phyloP scores from a whole-genome alignment of 2,113 vertebrate genomes.

The Pachyramphus minor region DNA sequence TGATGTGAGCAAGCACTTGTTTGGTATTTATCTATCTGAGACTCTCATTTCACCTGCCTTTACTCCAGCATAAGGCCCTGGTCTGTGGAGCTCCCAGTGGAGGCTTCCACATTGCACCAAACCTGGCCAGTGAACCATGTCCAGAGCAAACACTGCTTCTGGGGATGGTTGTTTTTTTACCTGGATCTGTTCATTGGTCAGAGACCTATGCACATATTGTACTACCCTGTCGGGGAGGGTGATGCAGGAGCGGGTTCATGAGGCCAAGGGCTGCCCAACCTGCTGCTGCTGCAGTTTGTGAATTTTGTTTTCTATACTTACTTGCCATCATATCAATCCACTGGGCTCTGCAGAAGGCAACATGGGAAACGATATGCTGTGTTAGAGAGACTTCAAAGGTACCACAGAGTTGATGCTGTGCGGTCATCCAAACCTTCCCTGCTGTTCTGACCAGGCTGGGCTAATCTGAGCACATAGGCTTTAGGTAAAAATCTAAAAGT shows the following conservation, averaged over 20 bases:
- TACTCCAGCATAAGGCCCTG: neutral
- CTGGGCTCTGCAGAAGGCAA: neutral
- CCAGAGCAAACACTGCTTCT: neutral
- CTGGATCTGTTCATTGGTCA: neutral
- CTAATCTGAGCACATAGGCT: neutral
- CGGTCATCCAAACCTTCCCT: neutral
- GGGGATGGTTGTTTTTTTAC: neutral
- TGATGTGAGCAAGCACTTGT: neutral
- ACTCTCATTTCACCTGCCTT: neutral
- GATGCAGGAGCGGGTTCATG: neutral
- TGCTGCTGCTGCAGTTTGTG: neutral
- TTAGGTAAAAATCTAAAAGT: neutral
- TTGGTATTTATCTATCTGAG: neutral
- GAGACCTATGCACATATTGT: rapidly evolving
- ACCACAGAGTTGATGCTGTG: neutral
- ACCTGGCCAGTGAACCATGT: neutral
- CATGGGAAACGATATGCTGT: rapidly evolving
- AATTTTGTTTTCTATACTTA: neutral
- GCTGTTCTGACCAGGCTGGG: neutral
- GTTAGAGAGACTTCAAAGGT: neutral
- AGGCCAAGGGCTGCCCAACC: neutral
- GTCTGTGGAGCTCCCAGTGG: rapidly evolving
- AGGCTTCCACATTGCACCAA: neutral
- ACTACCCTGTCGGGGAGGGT: neutral
- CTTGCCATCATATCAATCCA: neutral